Evolutionary conservation across 2,888 invertebrate species (phyloP).

Genomic region (Leucophora obtusa): DNA sequence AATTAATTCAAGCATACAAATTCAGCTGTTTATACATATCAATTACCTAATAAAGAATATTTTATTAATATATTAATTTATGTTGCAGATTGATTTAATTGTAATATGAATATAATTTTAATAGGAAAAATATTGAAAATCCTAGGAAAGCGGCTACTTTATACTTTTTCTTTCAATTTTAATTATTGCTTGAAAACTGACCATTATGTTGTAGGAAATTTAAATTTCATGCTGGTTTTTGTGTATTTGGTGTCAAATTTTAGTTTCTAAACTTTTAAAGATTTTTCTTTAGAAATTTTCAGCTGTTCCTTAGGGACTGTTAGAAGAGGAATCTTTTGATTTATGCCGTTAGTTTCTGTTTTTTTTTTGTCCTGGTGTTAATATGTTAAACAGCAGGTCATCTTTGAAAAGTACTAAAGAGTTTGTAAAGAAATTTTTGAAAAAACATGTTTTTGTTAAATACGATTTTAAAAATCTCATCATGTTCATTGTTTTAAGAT

Average conservation of each 20-base stretch:
- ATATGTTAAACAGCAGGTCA: slow-evolving; percentile 57
- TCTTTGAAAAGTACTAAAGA: neutral
- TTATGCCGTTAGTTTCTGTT: slow-evolving; percentile 5
- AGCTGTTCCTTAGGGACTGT: slow-evolving; percentile 18
- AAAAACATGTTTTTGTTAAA: neutral
- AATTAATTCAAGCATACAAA: slow-evolving; percentile 24
- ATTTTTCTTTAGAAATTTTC: slow-evolving; percentile 20
- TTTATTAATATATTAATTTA: neutral
- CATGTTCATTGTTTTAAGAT: neutral
- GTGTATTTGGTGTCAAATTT: slow-evolving; percentile 27
- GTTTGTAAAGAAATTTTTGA: neutral
- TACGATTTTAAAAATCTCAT: neutral
- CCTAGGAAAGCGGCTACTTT: slow-evolving; percentile 12
- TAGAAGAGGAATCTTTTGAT: neutral
- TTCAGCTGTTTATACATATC: slow-evolving; percentile 35
- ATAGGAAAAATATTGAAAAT: neutral
- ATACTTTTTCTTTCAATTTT: neutral
- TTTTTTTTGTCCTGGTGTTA: slow-evolving; percentile 45
- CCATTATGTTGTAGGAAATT: slow-evolving; percentile 35
- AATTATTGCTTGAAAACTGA: neutral
- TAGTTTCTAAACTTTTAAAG: slow-evolving; percentile 2
- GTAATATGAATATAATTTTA: neutral
- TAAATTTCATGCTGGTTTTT: slow-evolving; percentile 49
- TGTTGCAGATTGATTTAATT: neutral
- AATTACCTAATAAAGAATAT: slow-evolving; percentile 20